Percentiles rank a stretch among this genome's conserved stretches.
phyloP scores from a whole-genome alignment of 2,888 invertebrate species.

The Phaonia tiefii region DNA sequence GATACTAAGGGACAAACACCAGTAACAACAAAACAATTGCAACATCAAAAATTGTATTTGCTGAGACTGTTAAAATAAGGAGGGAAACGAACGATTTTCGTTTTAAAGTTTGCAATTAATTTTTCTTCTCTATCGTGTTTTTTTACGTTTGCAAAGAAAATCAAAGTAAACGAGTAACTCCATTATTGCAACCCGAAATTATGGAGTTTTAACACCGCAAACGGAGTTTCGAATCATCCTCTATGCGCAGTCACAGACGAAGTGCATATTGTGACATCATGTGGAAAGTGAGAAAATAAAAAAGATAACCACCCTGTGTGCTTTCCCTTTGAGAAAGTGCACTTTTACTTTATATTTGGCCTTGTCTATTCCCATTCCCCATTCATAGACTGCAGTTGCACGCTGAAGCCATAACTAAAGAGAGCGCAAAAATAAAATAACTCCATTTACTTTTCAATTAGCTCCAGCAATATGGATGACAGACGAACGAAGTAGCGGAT shows the following conservation, averaged over 20 bases:
- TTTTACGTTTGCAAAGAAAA: no score
- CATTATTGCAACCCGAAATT: background rate
- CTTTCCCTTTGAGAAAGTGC: conserved; percentile 13
- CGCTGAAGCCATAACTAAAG: background rate
- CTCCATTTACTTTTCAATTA: conserved; percentile 19
- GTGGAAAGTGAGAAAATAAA: conserved; percentile 51
- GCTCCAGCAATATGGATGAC: background rate
- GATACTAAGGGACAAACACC: background rate
- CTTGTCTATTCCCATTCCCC: background rate
- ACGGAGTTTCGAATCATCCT: background rate
- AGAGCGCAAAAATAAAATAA: background rate
- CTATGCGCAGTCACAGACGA: conserved; percentile 54
- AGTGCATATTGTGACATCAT: conserved; percentile 58
- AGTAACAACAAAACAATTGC: no score
- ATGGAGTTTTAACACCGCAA: conserved; percentile 39
- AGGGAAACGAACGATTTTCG: no score
- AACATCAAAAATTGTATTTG: no score
- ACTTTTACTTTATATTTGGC: background rate
- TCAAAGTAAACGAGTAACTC: no score
- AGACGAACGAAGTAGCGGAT: background rate
- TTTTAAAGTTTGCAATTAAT: no score
- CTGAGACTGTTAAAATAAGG: no score
- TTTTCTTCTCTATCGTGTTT: no score
- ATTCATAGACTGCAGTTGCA: background rate
- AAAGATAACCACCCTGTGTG: background rate